Base-by-base conservation (phyloP, 2,797 vertebrate genomes). In the Sciurus vulgaris region DNA sequence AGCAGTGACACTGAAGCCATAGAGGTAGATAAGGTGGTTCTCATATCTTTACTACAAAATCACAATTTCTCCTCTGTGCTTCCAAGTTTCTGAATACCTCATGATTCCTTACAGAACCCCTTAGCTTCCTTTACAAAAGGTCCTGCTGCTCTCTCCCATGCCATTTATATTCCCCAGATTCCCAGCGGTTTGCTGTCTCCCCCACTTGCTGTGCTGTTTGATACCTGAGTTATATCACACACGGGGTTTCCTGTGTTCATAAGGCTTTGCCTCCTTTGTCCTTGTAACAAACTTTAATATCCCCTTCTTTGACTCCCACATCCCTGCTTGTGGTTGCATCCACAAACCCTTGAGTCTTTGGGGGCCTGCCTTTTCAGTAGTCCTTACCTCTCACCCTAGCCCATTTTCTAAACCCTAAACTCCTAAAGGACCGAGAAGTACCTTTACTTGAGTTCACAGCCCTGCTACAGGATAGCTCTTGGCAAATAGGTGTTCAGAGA, bases 1-100 rank as follows among this genome's bases (percentile, higher is more conserved):
- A 33, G 61, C 74, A 65, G 59, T 90, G 41, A 30, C 28, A 67
- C 5, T 13, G 12, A 74, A 93, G 72, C 72, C 65, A 0, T 41
- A 13, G 41, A 79, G 9, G 30, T 47, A 49, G 77, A 24, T 44
- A 26, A 24, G 38, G 33, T 77, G 51, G 33, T 74, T 97, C 44
- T 85, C 81, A 44, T 35, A 59, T 89, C 54, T 17, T 51, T 83
- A 54, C 24, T 38, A 24, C 11, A 74, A 63, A 74, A 63, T 83
- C 20, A 73, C 24, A 54, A 28, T 72, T 84, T 91, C 13, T 79
- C 63, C 18, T 10, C 30, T 28, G 8, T 79, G 67, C 30, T 90
- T 84, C 33, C 49, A 79, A 26, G 69, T 49, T 92, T 91, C 61
- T 44, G 41, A 15, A 93, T n/a, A 91, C 51, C 22, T 73, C 15